These are phyloP conservation scores for Euzophera pinguis DNA, from an alignment of 2,888 invertebrate species.

Conservation along the genomic window DNA sequence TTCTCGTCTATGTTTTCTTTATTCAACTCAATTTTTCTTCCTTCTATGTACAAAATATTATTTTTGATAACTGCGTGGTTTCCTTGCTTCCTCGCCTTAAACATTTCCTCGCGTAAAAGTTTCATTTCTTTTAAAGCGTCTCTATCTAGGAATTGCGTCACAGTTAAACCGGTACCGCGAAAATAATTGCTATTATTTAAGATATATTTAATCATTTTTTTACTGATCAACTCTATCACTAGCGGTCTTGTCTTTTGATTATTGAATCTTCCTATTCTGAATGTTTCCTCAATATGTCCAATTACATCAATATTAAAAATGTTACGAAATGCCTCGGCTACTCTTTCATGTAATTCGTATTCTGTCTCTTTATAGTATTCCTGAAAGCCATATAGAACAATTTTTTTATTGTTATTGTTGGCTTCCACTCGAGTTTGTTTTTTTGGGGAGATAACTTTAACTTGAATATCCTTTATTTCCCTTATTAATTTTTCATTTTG, in stretches of 20 bases:
- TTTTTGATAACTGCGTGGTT: too few relatives aligned
- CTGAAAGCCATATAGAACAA: slow-evolving; percentile 12
- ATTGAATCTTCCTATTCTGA: slow-evolving; percentile 8
- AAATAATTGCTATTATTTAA: background rate
- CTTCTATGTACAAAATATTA: slow-evolving; percentile 15
- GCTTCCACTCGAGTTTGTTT: background rate
- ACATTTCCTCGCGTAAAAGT: slow-evolving; percentile 15
- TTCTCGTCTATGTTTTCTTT: background rate
- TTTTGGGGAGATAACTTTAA: background rate
- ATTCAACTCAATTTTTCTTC: background rate
- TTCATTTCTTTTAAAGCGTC: slow-evolving; percentile 10
- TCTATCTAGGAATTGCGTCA: slow-evolving; percentile 16
- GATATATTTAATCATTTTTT: too few relatives aligned
- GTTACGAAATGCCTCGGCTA: background rate
- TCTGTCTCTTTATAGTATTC: background rate
- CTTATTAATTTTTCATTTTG: slow-evolving; percentile 5
- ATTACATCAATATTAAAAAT: slow-evolving; percentile 5
- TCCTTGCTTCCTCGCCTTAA: too few relatives aligned
- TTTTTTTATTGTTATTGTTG: slow-evolving; percentile 9
- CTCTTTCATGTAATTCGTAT: background rate
- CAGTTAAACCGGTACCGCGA: background rate
- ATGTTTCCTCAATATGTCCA: background rate
- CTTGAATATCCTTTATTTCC: background rate
- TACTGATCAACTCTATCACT: slow-evolving; percentile 16
- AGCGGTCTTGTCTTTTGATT: slow-evolving; percentile 13